Evolutionary conservation across 92 coral and sea anemone species (phyloP).

Genomic region (Pocillopora grandis): DNA sequence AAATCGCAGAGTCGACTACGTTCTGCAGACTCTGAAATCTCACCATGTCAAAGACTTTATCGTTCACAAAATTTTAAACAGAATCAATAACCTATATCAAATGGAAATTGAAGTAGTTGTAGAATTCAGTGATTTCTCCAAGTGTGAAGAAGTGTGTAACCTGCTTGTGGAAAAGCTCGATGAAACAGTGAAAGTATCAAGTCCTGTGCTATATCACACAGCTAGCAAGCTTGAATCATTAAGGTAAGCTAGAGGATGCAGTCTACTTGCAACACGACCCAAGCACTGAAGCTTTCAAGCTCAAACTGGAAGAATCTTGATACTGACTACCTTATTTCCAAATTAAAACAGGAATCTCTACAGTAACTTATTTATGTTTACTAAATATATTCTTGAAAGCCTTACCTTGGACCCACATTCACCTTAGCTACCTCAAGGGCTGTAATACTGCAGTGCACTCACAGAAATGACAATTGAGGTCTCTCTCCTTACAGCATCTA

Average conservation of each 20-base stretch:
- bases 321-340: too few relatives aligned
- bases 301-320: too few relatives aligned
- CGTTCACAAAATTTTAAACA: constrained; percentile 72
- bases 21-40: constrained; percentile 84
- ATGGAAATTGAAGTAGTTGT: constrained; percentile 77
- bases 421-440: too few relatives aligned
- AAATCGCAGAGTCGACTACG: constrained; percentile 91
- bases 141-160: constrained; percentile 94
- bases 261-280: too few relatives aligned
- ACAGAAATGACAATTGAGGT: too few relatives aligned
- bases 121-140: constrained; percentile 79
- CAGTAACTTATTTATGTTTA: too few relatives aligned
- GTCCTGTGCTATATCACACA: constrained; percentile 78
- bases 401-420: too few relatives aligned
- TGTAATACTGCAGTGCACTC: too few relatives aligned
- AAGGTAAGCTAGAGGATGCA: constrained; percentile 52
- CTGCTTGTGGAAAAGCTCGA: constrained; percentile 95
- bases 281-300: too few relatives aligned
- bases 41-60: constrained; percentile 78
- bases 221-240: constrained; percentile 77
- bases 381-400: too few relatives aligned
- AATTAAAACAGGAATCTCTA: too few relatives aligned
- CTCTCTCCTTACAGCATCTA: too few relatives aligned
- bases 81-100: constrained; percentile 67
- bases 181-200: constrained; percentile 75